A percentile compares a stretch with the other conserved stretches of the same genome.
Evolutionary conservation across 2,888 invertebrate genomes (phyloP).

Genomic region (Leucozona laternaria): DNA sequence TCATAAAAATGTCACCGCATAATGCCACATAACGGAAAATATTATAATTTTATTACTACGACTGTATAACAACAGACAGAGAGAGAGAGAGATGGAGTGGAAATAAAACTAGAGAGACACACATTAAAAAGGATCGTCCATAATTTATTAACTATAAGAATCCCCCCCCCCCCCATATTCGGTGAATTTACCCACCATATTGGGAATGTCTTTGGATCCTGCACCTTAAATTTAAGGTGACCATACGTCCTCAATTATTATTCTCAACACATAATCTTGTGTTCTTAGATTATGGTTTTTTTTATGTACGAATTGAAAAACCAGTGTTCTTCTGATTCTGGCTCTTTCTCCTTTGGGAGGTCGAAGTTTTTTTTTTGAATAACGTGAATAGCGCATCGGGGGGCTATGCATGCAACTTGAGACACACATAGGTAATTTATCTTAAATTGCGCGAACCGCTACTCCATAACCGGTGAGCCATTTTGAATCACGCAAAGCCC

Average conservation of each 20-base stretch:
- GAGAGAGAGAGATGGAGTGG: not conserved
- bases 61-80: constrained; percentile 4
- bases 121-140: constrained; percentile 68
- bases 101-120: constrained; percentile 20
- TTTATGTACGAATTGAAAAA: too few relatives aligned
- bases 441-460: too few relatives aligned
- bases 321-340: not conserved
- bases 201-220: constrained; percentile 27
- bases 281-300: too few relatives aligned
- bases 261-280: not conserved
- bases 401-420: too few relatives aligned
- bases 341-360: too few relatives aligned
- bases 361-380: not conserved
- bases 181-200: constrained; percentile 13
- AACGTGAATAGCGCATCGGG: not conserved
- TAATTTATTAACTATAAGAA: constrained; percentile 65
- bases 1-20: constrained; percentile 75
- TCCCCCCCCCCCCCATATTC: not conserved
- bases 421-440: too few relatives aligned
- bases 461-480: too few relatives aligned
- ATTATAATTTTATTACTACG: constrained; percentile 74
- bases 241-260: not conserved
- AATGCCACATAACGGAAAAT: constrained; percentile 72
- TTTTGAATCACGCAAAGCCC: too few relatives aligned
- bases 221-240: constrained; percentile 18